phyloP scores from a whole-genome alignment of 2,113 vertebrate genomes.

The western clawed frog (Xenopus tropicalis) region DNA sequence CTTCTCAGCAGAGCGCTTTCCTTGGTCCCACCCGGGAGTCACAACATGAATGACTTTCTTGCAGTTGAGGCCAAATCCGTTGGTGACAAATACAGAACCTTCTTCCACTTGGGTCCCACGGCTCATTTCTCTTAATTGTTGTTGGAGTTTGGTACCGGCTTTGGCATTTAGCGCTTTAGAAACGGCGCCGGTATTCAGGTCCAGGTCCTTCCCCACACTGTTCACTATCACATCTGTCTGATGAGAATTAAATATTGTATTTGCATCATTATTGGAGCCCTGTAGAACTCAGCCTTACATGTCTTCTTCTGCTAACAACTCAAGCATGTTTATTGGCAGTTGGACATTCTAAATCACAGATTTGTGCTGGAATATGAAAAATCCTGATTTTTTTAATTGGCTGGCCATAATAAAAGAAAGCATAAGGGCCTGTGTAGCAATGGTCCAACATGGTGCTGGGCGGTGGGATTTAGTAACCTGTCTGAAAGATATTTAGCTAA shows the following conservation, averaged over 20 bases:
- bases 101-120: accelerated
- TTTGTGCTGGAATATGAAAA: too few species aligned
- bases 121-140: constrained; percentile 43
- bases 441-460: too few species aligned
- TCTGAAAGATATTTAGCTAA: too few species aligned
- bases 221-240: constrained; percentile 79
- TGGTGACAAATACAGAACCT: constrained; percentile 67
- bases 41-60: constrained; percentile 68
- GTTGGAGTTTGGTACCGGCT: constrained; percentile 73
- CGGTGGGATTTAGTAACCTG: too few species aligned
- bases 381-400: too few species aligned
- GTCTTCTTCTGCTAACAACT: too few species aligned
- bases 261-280: too few species aligned
- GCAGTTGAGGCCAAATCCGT: constrained; percentile 63
- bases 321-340: too few species aligned
- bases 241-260: neutral
- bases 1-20: constrained; percentile 48
- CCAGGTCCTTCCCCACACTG: constrained; percentile 61
- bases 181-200: constrained; percentile 63
- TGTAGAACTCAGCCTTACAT: too few species aligned
- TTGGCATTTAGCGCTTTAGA: constrained; percentile 67
- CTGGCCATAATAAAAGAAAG: too few species aligned
- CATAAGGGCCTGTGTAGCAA: too few species aligned
- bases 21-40: constrained; percentile 54
- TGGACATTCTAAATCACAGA: too few species aligned